These are phyloP conservation scores for Diplosoma virens DNA, from an alignment of 23 tunicate genomes.

Conservation along the genomic window DNA sequence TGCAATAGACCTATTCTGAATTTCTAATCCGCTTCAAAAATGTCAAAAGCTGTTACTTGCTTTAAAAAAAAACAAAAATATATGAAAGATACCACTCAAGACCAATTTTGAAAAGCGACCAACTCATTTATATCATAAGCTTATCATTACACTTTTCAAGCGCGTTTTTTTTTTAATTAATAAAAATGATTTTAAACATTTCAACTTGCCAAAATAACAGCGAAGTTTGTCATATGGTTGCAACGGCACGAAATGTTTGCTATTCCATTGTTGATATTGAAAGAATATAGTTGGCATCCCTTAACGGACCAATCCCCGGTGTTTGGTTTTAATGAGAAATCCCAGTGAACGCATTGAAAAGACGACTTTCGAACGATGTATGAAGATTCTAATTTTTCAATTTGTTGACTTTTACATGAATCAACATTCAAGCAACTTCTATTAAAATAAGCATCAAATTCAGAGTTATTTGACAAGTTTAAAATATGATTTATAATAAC, in stretches of 20 bases:
- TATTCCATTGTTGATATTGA: neutral
- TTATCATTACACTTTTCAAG: neutral
- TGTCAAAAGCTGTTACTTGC: no score
- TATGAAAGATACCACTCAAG: no score
- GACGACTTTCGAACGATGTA: neutral
- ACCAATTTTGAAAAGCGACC: no score
- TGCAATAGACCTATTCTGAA: neutral
- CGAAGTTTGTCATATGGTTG: conserved; percentile 88
- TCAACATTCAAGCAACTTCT: no score
- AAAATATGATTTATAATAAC: conserved; percentile 29
- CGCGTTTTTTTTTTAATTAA: neutral
- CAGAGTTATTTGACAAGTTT: neutral
- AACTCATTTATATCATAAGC: no score
- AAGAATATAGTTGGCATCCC: conserved; percentile 36
- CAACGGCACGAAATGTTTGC: conserved; percentile 51
- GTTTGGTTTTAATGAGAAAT: conserved; percentile 11
- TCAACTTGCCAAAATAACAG: conserved; percentile 60
- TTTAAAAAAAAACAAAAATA: no score
- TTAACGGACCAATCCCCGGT: conserved; percentile 48
- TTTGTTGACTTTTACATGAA: neutral
- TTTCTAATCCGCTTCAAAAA: no score
- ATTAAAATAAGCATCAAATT: neutral
- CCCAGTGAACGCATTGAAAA: conserved; percentile 63
- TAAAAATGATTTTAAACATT: neutral
- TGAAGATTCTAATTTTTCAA: neutral